These are phyloP conservation scores for Conus canariensis DNA, from an alignment of 2,888 invertebrate genomes.

Conservation along the genomic window DNA sequence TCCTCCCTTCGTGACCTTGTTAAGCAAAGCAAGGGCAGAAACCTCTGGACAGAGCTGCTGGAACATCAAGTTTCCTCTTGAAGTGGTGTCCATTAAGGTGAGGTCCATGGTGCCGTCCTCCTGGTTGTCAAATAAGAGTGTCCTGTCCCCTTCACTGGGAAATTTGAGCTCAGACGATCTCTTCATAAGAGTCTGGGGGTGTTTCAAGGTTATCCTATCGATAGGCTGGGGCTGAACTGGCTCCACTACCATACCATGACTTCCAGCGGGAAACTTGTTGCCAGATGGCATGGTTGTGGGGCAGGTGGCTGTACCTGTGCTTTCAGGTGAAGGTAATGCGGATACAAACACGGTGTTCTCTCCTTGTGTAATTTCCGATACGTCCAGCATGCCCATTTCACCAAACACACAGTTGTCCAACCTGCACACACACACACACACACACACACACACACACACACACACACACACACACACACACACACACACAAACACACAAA, in stretches of 20 bases:
- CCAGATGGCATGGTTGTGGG: background rate
- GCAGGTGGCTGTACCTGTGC: background rate
- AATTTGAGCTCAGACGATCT: background rate
- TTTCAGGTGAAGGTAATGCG: background rate
- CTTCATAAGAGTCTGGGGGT: background rate
- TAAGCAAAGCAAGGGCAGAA: constrained; percentile 29
- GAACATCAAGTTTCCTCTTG: background rate
- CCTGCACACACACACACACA: constrained; percentile 19
- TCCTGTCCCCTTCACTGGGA: background rate
- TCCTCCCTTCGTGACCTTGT: background rate
- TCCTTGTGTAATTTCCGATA: constrained; percentile 3
- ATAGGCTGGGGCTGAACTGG: background rate
- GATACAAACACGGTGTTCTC: constrained; percentile 27
- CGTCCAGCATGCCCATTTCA: constrained; percentile 3
- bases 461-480: background rate
- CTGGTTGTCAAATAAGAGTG: constrained; percentile 39
- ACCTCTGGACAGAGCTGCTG: background rate
- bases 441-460: no score
- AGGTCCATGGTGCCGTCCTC: constrained; percentile 43
- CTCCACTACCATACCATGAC: background rate
- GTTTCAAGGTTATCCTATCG: background rate
- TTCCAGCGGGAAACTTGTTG: background rate
- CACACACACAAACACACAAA: background rate
- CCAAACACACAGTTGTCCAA: constrained; percentile 8
- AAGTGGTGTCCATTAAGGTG: background rate